phyloP scores from a whole-genome alignment of 1,140 invertebrate species.

The Gyrodactylus salaris region DNA sequence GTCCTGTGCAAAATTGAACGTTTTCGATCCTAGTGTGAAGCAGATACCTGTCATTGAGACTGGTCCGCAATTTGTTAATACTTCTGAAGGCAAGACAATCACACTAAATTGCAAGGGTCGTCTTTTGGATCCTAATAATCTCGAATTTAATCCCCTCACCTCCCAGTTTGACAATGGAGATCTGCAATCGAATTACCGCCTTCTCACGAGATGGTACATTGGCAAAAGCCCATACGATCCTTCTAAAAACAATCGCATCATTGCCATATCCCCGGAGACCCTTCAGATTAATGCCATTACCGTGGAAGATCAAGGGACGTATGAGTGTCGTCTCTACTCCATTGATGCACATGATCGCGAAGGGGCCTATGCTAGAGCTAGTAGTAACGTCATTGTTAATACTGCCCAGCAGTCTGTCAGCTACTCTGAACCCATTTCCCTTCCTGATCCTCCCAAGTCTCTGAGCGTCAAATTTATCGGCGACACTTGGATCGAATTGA shows the following conservation, averaged over 20 bases:
- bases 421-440: not conserved
- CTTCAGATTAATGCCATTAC: not conserved
- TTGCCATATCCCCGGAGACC: not conserved
- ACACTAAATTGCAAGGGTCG: not conserved
- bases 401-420: not conserved
- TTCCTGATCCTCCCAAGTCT: not conserved
- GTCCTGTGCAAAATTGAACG: not conserved
- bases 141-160: not conserved
- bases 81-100: not conserved
- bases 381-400: not conserved
- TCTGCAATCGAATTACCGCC: not conserved
- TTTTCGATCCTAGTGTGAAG: not conserved
- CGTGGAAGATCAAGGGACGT: not conserved
- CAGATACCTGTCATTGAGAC: not conserved
- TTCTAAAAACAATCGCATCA: not conserved
- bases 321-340: not conserved
- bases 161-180: not conserved
- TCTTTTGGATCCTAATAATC: not conserved
- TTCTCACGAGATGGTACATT: not conserved
- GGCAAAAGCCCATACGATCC: not conserved
- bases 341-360: not conserved
- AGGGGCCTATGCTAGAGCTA: not conserved
- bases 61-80: not conserved
- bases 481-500: slow-evolving; percentile 3
- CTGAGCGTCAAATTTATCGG: not conserved